phyloP scores from a whole-genome alignment of 2,888 invertebrate genomes.

The Xylocampa areola region DNA sequence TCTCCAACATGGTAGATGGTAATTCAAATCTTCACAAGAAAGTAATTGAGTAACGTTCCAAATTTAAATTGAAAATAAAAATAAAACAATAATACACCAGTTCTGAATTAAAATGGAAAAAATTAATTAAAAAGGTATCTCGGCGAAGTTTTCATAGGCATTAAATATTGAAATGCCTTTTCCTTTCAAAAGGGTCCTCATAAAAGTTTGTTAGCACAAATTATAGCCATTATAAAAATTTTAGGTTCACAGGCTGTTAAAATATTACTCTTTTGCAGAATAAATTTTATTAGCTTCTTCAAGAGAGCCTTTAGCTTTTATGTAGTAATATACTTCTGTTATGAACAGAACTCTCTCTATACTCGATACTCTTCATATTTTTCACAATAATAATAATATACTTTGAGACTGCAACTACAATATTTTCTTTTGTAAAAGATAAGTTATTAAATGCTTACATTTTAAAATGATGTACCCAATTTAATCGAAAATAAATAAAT shows the following conservation, averaged over 20 bases:
- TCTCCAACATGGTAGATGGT: too few species aligned
- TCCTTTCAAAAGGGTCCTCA: constrained; percentile 7
- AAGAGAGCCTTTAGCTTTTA: too few species aligned
- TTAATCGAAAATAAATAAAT: background rate
- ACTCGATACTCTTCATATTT: too few species aligned
- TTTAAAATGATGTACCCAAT: background rate
- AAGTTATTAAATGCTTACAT: background rate
- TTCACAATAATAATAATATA: background rate
- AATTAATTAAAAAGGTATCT: constrained; percentile 9
- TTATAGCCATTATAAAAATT: constrained; percentile 20
- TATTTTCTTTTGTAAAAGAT: background rate
- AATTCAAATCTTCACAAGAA: too few species aligned
- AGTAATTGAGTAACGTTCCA: constrained; percentile 19
- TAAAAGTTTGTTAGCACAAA: constrained; percentile 15
- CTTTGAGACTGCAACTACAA: background rate
- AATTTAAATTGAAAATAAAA: constrained; percentile 38
- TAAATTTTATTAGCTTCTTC: too few species aligned
- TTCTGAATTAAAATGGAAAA: constrained; percentile 30
- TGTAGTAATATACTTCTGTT: too few species aligned
- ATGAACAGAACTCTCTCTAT: too few species aligned
- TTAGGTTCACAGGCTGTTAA: too few species aligned
- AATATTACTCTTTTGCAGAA: too few species aligned
- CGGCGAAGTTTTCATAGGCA: constrained; percentile 31
- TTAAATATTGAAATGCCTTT: constrained; percentile 29
- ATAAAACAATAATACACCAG: constrained; percentile 6